Evolutionary conservation across 1,140 invertebrate species (phyloP).

Genomic region (Diabrotica virgifera): DNA sequence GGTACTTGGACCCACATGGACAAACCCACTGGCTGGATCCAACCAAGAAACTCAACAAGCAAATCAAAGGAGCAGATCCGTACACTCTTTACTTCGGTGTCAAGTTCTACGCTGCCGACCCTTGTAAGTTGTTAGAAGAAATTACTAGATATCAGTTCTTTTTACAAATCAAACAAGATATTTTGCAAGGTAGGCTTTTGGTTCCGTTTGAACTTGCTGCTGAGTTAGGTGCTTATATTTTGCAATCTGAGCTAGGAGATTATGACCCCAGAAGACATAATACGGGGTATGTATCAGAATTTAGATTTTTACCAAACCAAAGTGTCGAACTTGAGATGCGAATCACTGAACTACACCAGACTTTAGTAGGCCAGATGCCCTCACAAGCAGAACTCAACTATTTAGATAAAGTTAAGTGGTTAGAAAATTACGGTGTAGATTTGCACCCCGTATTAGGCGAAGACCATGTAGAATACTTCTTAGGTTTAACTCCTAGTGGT

Average conservation of each 20-base stretch:
- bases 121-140: constrained; percentile 91
- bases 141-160: constrained; percentile 97
- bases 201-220: constrained; percentile 86
- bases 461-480: constrained; percentile 94
- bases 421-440: constrained; percentile 98
- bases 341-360: constrained; percentile 87
- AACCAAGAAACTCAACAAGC: constrained; percentile 76
- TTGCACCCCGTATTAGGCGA: constrained; percentile 94
- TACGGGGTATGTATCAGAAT: constrained; percentile 93
- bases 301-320: constrained; percentile 91
- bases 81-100: constrained; percentile 96
- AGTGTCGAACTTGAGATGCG: constrained; percentile 84
- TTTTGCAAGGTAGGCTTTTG: constrained; percentile 83
- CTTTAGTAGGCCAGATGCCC: constrained; percentile 75
- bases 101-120: constrained; percentile 98
- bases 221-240: constrained; percentile 87
- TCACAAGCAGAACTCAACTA: constrained; percentile 91
- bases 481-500: constrained; percentile 96
- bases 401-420: constrained; percentile 91
- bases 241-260: constrained; percentile 98
- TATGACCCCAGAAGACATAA: constrained; percentile 88
- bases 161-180: constrained; percentile 93
- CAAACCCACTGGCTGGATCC: constrained; percentile 92
- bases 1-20: constrained; percentile 82
- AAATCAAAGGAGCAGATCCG: constrained; percentile 70